phyloP scores from a whole-genome alignment of 64 coral and sea anemone genomes.

The Pocillopora verrucosa region DNA sequence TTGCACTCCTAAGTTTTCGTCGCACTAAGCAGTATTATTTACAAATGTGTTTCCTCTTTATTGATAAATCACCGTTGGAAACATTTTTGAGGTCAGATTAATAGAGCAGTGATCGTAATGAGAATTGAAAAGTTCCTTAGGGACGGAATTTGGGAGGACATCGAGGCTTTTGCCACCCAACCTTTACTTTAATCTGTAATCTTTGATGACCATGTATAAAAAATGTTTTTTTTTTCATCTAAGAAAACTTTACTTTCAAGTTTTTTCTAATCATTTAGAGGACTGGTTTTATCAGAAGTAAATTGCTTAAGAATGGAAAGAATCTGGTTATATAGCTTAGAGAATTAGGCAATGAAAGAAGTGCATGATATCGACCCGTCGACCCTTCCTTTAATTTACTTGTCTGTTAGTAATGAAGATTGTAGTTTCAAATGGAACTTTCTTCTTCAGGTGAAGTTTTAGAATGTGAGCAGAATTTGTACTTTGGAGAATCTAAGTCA shows the following conservation, averaged over 20 bases:
- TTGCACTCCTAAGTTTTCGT: not conserved
- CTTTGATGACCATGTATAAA: not conserved
- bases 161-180: not conserved
- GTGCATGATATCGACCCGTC: too few relatives aligned
- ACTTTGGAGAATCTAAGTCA: too few relatives aligned
- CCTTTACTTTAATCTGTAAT: not conserved
- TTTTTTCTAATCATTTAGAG: too few relatives aligned
- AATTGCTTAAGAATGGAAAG: too few relatives aligned
- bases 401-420: too few relatives aligned
- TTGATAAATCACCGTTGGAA: not conserved
- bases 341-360: too few relatives aligned
- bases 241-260: not conserved
- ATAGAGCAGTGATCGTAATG: not conserved
- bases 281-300: too few relatives aligned
- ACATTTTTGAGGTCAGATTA: slow-evolving; percentile 2
- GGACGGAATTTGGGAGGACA: not conserved
- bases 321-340: too few relatives aligned
- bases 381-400: too few relatives aligned
- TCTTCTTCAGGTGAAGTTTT: too few relatives aligned
- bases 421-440: too few relatives aligned
- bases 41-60: not conserved
- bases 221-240: not conserved
- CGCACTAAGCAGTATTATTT: not conserved
- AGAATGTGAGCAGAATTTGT: too few relatives aligned
- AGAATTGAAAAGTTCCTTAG: not conserved